Conservation (phyloP, 2,888 invertebrate species). For the Keiferia lycopersicella region DNA sequence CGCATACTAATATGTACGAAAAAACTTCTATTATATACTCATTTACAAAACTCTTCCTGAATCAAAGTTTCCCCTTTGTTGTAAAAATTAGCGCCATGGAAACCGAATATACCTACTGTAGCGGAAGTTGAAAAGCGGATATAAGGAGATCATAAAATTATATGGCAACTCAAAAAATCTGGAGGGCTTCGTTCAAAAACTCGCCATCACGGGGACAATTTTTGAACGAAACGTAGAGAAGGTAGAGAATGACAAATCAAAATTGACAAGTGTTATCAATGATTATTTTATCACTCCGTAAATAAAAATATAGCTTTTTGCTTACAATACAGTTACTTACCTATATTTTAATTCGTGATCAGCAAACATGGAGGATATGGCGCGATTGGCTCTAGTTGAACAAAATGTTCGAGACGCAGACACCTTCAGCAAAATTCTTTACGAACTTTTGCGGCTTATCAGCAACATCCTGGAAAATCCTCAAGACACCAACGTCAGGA, state of each 20-base stretch:
- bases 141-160: not conserved
- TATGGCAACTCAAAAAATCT: not conserved
- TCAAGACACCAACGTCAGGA: constrained; percentile 58
- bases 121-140: not conserved
- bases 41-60: not conserved
- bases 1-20: not conserved
- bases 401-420: constrained; percentile 55
- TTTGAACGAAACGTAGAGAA: constrained; percentile 40
- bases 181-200: constrained; percentile 12
- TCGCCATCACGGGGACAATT: not conserved
- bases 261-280: constrained; percentile 59
- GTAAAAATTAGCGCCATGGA: not conserved
- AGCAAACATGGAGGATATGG: constrained; percentile 67
- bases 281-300: constrained; percentile 6
- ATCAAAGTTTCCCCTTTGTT: not conserved
- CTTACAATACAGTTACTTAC: no score
- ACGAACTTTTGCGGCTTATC: constrained; percentile 58
- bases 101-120: not conserved
- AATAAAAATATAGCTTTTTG: constrained; percentile 16
- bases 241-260: constrained; percentile 57
- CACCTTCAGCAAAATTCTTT: constrained; percentile 58
- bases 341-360: not conserved
- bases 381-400: constrained; percentile 71
- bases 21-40: not conserved
- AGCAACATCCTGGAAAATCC: constrained; percentile 66